Base-by-base conservation (phyloP, 2,113 vertebrate species). In the Phylloscopus trochilus region DNA sequence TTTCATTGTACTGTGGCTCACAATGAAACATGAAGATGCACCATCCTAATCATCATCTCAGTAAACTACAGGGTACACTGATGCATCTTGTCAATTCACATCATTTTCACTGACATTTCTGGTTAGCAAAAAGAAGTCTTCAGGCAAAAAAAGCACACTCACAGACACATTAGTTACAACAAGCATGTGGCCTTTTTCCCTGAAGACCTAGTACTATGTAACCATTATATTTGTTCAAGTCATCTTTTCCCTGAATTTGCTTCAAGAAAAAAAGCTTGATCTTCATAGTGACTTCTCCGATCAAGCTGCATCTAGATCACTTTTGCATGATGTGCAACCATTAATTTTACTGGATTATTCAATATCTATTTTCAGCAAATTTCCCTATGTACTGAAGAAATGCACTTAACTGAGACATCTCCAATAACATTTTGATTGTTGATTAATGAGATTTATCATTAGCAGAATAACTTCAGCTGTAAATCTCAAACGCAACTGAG, bases 51-150 rank as follows among this genome's bases (percentile, higher is more conserved):
- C 51, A 82, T n/a, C 67, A 41, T 56, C 85, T 91, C 44, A 4
- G 70, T 59, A 92, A 96, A 94, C 72, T 56, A 64, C 56, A 63
- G 66, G 49, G 31, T 47, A 66, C 52, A 59, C 49, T 92, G 68
- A 90, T 83, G 60, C 60, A 91, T 90, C 74, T 76, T 92, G 93
- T 94, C 96, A 97, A 92, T 97, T 96, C 77, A 30, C 59, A 97
- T 97, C 13, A 92, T 76, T 83, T 87, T 96, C 92, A 97, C 87
- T 86, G 96, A 88, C 94, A 93, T 87, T 83, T 85, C 74, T 78
- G 59, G 51, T 76, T 80, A 93, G 62, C 75, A 92, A 68, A 89
- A 89, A 94, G 41, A 49, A 80, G 69, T 33, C 95, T 95, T 82
- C 59, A 67, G 97, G 96, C 95, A 89, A 96, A 80, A 63, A 85